Evolutionary conservation across 2,113 vertebrate genomes (phyloP), one percentile per base, ranked within the genome.

Genomic region (Salvator merianae): DNA sequence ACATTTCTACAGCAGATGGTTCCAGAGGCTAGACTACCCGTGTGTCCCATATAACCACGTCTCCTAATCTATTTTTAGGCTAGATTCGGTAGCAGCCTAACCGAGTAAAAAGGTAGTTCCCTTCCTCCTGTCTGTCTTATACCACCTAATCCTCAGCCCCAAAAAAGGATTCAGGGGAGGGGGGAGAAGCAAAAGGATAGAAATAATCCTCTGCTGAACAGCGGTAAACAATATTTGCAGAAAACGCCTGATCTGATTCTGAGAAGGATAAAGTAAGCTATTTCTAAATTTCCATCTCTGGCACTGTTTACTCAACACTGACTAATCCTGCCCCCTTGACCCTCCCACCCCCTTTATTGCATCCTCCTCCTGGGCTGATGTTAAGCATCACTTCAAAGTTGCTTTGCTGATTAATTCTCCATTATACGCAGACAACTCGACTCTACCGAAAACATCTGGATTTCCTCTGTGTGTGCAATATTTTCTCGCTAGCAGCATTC

Each of bases 401-500:
- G 69, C 73, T 71, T 81, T 86, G 70, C 14, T 0, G 0, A 79
- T 68, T 34, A 78, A n/a, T 71, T 8, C 43, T 78, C 75, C 34
- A 62, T 43, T 55, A 1, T 85, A 79, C 81, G 86, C 69, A 81
- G 75, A 76, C 65, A 79, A 85, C 77, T 7, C 84, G 65, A 83
- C 40, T 79, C 77, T 34, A 75, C 26, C 28, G 81, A 34, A 53
- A 74, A 38, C 83, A 91, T 81, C 50, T 84, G 85, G 55, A 85
- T 84, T 90, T 86, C 75, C 79, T 83, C 76, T 32, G 30, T 83
- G 66, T 78, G 38, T 43, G 30, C 26, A 79, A 83, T 80, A 2
- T 73, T 32, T 5, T 28, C 30, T 77, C 69, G 50, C 73, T 75
- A 91, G 87, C 24, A 75, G 77, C 82, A 81, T 79, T 59, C 65